A percentile compares a stretch with the other conserved stretches of the same genome.
Conservation (phyloP, 1,140 invertebrate species). For the Ostrea denselamellosa region DNA sequence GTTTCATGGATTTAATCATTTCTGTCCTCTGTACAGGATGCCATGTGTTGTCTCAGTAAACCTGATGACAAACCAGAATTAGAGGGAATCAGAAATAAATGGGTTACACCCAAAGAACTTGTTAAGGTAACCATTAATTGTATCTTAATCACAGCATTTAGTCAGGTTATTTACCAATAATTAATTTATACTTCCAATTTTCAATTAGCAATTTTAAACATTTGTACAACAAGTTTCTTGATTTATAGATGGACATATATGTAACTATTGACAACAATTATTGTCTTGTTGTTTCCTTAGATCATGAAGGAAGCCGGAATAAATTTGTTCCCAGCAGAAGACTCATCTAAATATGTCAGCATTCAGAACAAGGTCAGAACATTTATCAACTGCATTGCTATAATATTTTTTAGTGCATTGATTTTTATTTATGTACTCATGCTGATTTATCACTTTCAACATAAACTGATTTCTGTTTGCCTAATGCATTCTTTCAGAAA, state of each 20-base stretch:
- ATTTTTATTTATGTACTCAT: neutral
- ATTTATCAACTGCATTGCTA: too few relatives aligned
- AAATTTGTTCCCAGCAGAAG: constrained; percentile 92
- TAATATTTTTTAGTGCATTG: too few relatives aligned
- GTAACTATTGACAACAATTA: neutral
- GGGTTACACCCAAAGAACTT: constrained; percentile 75
- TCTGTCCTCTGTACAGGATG: constrained; percentile 65
- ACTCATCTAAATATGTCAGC: constrained; percentile 90
- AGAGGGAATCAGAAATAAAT: constrained; percentile 72
- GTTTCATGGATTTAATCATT: neutral
- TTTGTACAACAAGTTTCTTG: neutral
- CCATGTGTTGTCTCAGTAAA: constrained; percentile 70
- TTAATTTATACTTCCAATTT: neutral
- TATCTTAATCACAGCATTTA: neutral
- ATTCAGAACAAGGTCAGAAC: constrained; percentile 76
- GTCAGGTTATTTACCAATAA: neutral
- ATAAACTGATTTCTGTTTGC: neutral
- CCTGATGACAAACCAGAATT: constrained; percentile 75
- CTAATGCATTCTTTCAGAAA: neutral
- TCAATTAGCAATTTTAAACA: neutral
- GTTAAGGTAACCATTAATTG: constrained; percentile 63
- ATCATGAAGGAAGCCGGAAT: constrained; percentile 87
- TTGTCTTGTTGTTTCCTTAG: constrained; percentile 78
- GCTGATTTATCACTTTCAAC: neutral
- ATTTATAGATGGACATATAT: neutral